Evolutionary conservation across 2,113 vertebrate species (phyloP).

Genomic region (Ranitomeya variabilis): DNA sequence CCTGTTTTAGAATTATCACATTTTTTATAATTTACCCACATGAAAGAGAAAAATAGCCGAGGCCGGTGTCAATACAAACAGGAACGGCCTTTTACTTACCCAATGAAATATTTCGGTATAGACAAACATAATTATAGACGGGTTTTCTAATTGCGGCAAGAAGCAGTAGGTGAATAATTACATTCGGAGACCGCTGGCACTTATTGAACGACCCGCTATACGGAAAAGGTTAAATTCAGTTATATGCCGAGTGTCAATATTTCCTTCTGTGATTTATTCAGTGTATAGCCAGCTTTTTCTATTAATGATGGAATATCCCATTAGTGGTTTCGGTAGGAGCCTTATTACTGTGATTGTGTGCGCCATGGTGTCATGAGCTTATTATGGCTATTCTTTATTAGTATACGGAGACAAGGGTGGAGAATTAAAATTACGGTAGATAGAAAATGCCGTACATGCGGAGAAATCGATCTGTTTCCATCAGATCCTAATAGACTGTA

Average conservation of each 20-base stretch:
- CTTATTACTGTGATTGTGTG: not conserved
- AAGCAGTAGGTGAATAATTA: slow-evolving; percentile 1
- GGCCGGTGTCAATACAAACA: not conserved
- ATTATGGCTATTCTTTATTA: not conserved
- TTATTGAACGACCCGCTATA: not conserved
- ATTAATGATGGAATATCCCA: slow-evolving; percentile 17
- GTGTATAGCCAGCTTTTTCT: slow-evolving; percentile 15
- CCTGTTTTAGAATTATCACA: no score
- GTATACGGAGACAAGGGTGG: not conserved
- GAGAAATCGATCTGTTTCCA: not conserved
- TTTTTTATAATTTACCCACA: not conserved
- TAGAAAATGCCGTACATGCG: no score
- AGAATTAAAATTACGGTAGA: not conserved
- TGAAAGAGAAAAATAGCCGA: not conserved
- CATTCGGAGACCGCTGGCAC: not conserved
- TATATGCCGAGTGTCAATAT: slow-evolving; percentile 20
- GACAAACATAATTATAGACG: slow-evolving; percentile 17
- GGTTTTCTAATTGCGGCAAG: not conserved
- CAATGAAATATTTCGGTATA: slow-evolving; percentile 16
- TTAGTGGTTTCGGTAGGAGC: slow-evolving; percentile 10
- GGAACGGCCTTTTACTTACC: not conserved
- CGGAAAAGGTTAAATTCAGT: slow-evolving; percentile 21
- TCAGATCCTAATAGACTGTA: not conserved
- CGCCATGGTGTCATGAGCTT: not conserved
- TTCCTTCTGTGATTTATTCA: slow-evolving; percentile 25